Conservation (phyloP, 1,140 invertebrate species). For the Drosophila kurseongensis region DNA sequence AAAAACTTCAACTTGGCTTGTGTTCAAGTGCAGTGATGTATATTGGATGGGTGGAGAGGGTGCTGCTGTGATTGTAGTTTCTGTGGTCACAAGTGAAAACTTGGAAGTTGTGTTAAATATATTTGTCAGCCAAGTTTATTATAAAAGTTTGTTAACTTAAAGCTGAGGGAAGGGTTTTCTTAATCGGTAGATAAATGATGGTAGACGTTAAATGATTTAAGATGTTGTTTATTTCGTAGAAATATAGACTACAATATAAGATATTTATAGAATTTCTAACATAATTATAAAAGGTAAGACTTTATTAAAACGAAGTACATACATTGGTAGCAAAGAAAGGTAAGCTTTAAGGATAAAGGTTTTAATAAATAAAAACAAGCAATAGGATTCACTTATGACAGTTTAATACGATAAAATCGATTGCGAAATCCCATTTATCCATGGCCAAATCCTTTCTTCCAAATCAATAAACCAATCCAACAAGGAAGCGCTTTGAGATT, state of each 20-base stretch:
- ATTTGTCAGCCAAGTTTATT: slow-evolving; percentile 51
- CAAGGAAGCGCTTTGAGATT: slow-evolving; percentile 14
- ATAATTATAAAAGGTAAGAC: too few species aligned
- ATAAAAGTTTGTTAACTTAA: slow-evolving; percentile 30
- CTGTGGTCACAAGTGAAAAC: slow-evolving; percentile 69
- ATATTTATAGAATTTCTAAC: not conserved
- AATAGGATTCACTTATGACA: not conserved
- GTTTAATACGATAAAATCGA: slow-evolving; percentile 13
- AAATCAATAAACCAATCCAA: slow-evolving; percentile 41
- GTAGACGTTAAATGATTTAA: not conserved
- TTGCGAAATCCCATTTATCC: slow-evolving; percentile 32
- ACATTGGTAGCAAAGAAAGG: too few species aligned
- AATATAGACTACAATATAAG: not conserved
- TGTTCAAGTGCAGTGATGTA: slow-evolving; percentile 71
- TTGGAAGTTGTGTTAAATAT: slow-evolving; percentile 45
- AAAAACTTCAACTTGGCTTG: slow-evolving; percentile 52
- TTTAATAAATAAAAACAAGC: not conserved
- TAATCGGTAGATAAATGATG: slow-evolving; percentile 27
- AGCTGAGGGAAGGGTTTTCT: slow-evolving; percentile 17
- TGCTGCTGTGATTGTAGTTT: slow-evolving; percentile 19
- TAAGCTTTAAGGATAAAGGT: not conserved
- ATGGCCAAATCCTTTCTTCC: slow-evolving; percentile 25
- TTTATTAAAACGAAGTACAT: too few species aligned
- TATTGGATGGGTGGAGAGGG: slow-evolving; percentile 4
- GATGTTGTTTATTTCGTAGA: not conserved